Conservation (phyloP, 92 coral and sea anemone genomes). For the Epizoanthus scotinus region DNA sequence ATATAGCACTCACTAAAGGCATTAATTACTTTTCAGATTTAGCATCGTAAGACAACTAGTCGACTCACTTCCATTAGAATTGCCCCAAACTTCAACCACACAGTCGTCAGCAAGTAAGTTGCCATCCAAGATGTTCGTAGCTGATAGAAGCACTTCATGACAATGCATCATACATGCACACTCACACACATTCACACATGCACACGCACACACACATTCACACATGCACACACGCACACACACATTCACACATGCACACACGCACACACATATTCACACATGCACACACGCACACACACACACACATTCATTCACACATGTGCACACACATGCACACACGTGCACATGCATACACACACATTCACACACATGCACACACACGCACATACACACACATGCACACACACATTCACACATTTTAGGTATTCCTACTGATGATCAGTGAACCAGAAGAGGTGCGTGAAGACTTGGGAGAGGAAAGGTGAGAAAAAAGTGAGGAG, state of each 20-base stretch:
- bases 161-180: too few species aligned
- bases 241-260: neutral
- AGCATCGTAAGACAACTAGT: constrained; percentile 21
- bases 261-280: too few species aligned
- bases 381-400: neutral
- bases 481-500: too few species aligned
- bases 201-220: neutral
- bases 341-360: neutral
- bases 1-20: neutral
- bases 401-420: neutral
- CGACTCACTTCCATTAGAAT: constrained; percentile 26
- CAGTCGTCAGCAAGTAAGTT: constrained; percentile 4
- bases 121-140: neutral
- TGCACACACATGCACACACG: neutral
- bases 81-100: constrained; percentile 25
- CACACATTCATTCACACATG: too few species aligned
- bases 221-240: neutral
- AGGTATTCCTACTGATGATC: neutral
- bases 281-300: neutral
- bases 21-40: constrained; percentile 10
- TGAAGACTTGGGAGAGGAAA: too few species aligned
- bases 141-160: neutral
- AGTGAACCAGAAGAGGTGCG: too few species aligned
- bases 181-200: neutral
- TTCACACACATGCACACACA: neutral